Percentiles rank a stretch among this genome's conserved stretches.
These are phyloP conservation scores for Drosophila nigricruria DNA, from an alignment of 2,888 invertebrate genomes.

Conservation along the genomic window DNA sequence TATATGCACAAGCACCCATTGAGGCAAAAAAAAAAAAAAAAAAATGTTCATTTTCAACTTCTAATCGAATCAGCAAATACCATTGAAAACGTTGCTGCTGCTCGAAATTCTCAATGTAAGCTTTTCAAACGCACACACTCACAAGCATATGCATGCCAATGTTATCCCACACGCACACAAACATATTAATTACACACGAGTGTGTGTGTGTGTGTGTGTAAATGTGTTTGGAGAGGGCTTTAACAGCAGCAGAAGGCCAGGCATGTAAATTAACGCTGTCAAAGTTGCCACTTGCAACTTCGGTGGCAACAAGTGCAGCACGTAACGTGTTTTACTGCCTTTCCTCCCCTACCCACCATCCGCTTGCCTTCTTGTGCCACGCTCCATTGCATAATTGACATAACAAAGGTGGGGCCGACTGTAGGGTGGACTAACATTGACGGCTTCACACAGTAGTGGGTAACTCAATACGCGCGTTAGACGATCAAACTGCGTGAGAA, in stretches of 20 bases:
- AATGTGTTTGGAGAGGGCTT: conserved; percentile 30
- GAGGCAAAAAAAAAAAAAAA: background rate
- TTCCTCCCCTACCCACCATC: background rate
- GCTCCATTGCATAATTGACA: conserved; percentile 51
- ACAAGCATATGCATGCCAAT: conserved; percentile 13
- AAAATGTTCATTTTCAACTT: conserved; percentile 31
- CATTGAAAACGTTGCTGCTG: conserved; percentile 19
- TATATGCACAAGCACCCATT: background rate
- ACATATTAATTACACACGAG: conserved; percentile 47
- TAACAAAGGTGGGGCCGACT: conserved; percentile 24
- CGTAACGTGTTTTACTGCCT: conserved; percentile 32
- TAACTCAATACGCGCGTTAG: conserved; percentile 40
- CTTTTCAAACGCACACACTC: conserved; percentile 1
- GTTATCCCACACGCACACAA: conserved; percentile 45
- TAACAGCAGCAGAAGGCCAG: conserved; percentile 14
- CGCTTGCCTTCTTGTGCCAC: background rate
- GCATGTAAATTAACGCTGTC: conserved; percentile 50
- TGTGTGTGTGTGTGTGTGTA: conserved; percentile 17
- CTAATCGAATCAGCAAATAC: conserved; percentile 48
- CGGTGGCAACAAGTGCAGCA: conserved; percentile 40
- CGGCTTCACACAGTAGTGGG: conserved; percentile 51
- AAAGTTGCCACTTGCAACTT: conserved; percentile 55
- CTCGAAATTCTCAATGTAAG: conserved; percentile 16
- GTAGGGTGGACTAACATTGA: conserved; percentile 24
- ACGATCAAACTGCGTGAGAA: conserved; percentile 21